phyloP scores from a whole-genome alignment of 2,113 vertebrate species.

The Nothobranchius furzeri region DNA sequence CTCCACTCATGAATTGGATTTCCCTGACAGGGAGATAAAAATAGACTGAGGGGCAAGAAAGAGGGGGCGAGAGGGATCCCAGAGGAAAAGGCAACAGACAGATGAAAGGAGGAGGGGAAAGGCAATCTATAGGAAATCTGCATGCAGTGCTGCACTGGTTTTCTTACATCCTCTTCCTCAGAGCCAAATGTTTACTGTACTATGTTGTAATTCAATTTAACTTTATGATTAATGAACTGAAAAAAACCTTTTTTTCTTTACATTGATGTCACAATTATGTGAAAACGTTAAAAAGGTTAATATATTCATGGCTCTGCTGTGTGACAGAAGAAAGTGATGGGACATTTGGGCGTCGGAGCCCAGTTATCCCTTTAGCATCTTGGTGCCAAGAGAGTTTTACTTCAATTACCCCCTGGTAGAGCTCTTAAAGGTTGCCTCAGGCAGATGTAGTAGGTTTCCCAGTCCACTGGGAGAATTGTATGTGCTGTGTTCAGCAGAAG shows the following conservation, averaged over 20 bases:
- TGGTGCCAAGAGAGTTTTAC: constrained; percentile 35
- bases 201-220: not conserved
- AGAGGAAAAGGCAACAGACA: constrained; percentile 32
- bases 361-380: constrained; percentile 33
- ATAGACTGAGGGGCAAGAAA: constrained; percentile 51
- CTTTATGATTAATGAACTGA: not conserved
- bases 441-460: constrained; percentile 38
- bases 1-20: constrained; percentile 56
- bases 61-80: constrained; percentile 48
- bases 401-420: constrained; percentile 39
- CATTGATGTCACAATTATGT: not conserved
- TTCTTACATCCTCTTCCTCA: not conserved
- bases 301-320: not conserved
- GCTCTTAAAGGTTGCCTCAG: constrained; percentile 46
- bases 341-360: constrained; percentile 24
- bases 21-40: constrained; percentile 63
- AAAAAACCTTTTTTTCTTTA: too few relatives aligned
- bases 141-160: constrained; percentile 5
- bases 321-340: not conserved
- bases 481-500: constrained; percentile 42
- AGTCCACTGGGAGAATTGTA: constrained; percentile 50
- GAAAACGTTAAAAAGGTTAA: not conserved
- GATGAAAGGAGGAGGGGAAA: constrained; percentile 17
- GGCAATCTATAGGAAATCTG: constrained; percentile 25
- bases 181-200: not conserved